A percentile compares a stretch with the other conserved stretches of the same genome.
Evolutionary conservation across 2,113 vertebrate species (phyloP).

Genomic region (Apeltes quadracus): DNA sequence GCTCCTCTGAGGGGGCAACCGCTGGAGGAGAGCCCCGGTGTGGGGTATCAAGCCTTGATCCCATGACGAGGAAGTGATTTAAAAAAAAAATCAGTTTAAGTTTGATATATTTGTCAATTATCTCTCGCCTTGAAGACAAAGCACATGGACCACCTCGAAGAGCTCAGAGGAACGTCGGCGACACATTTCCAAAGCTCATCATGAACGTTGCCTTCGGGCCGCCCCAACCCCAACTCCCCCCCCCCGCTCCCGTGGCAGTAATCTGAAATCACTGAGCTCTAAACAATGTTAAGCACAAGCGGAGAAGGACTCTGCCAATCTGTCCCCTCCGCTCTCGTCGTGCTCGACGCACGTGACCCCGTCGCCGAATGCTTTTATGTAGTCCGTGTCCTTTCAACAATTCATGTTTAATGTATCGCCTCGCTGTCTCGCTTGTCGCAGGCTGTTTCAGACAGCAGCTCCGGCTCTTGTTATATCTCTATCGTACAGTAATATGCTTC

Average conservation of each 20-base stretch:
- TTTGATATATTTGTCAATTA: constrained; percentile 15
- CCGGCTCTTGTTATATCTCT: constrained; percentile 56
- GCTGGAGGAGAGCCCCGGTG: constrained; percentile 22
- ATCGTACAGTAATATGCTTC: constrained; percentile 39
- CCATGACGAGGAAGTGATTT: not conserved
- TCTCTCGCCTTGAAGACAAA: constrained; percentile 28
- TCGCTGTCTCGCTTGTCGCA: constrained; percentile 41
- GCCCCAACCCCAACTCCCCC: no score
- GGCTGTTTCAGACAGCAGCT: constrained; percentile 55
- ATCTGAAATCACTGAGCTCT: constrained; percentile 80
- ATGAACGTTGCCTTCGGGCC: constrained; percentile 70
- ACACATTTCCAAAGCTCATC: constrained; percentile 74
- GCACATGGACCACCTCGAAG: constrained; percentile 34
- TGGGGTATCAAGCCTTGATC: constrained; percentile 1
- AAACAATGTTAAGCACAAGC: constrained; percentile 80
- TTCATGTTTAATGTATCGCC: constrained; percentile 82
- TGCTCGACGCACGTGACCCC: constrained; percentile 63
- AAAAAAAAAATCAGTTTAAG: not conserved
- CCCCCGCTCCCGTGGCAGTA: constrained; percentile 71
- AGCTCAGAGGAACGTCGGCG: constrained; percentile 33
- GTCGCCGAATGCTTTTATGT: constrained; percentile 75
- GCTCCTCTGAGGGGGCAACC: constrained; percentile 7
- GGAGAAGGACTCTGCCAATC: constrained; percentile 68
- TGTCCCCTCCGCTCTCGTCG: constrained; percentile 66
- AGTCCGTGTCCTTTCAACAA: constrained; percentile 76